Base-by-base conservation (phyloP, 2,888 invertebrate genomes). In the Alloscopus bannaensis region DNA sequence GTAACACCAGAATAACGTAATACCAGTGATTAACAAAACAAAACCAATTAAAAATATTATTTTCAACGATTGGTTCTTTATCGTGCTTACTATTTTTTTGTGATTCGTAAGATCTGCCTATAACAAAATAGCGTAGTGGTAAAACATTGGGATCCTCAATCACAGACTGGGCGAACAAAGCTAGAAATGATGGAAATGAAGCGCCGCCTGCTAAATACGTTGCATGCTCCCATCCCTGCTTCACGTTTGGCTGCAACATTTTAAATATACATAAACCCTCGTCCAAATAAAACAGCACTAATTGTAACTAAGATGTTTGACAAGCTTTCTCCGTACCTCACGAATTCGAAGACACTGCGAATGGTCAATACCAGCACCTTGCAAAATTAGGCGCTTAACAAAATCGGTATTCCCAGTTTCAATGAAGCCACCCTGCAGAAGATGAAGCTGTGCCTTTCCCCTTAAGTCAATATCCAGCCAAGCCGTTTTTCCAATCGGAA, bases 381-480 rank as follows among this genome's bases (percentile, higher is more conserved):
- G 95, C 4, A 94, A 89, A 2, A 95, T 89, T 1, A 94, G 88
- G 87, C 93, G 93, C 71, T 93, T 92, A 3, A 91, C 91, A 89
- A 95, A 95, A 88, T 95, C 95, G 0, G 94, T 91, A 88, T 94
- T 94, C 0, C 93, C 92, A 86, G 93, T 92, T 86, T 92, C 92
- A 0, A 90, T 87, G 87, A 91, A 93, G n/a, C 90, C 88, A 13
- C 88, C 88, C 0, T 90, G 88, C 24, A 89, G 88, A 4, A 91
- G 86, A 68, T 72, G 78, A 22, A 59, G 20, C 36, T 81, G 84
- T 22, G 83, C 84, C 47, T 59, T 68, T 22, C 79, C 81, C 22
- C 84, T 66, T n/a, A 85, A 57, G n/a, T 84, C 82, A 3, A 86
- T 70, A 70, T 86, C 86, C 26, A 84, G 31, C 59, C 79, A 79